Evolutionary conservation across 2,797 vertebrate genomes (phyloP).

Genomic region (Malacoctenus gilli): DNA sequence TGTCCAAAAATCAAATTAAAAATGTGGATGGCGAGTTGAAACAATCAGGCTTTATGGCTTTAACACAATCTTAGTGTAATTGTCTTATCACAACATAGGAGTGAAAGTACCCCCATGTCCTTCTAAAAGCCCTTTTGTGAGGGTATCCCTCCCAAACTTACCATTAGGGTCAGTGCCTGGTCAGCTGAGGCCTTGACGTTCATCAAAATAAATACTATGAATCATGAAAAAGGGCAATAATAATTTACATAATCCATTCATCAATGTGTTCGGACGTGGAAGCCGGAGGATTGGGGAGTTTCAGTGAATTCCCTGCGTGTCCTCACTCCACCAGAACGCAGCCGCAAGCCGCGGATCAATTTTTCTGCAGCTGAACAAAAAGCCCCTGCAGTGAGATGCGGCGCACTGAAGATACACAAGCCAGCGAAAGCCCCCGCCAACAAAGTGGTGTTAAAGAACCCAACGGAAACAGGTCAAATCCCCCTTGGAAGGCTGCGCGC

Average conservation of each 20-base stretch:
- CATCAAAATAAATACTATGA: neutral
- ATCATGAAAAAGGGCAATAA: neutral
- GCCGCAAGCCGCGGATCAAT: neutral
- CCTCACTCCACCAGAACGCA: neutral
- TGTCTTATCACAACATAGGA: no score
- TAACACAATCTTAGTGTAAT: no score
- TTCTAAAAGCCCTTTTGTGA: no score
- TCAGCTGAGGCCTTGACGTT: slow-evolving; percentile 21
- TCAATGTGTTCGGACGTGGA: slow-evolving; percentile 4
- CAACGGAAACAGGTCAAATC: slow-evolving; percentile 2
- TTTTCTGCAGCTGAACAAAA: slow-evolving; percentile 6
- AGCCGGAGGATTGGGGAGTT: neutral
- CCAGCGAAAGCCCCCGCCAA: neutral
- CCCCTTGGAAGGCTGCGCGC: no score
- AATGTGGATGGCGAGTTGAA: no score
- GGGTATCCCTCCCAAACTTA: no score
- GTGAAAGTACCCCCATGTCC: no score
- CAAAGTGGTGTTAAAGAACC: slow-evolving; percentile 1
- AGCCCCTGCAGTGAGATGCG: neutral
- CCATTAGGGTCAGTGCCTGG: slow-evolving; percentile 1
- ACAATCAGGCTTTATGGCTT: no score
- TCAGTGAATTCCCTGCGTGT: neutral
- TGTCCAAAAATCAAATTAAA: no score
- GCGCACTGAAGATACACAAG: neutral
- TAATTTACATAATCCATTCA: neutral